Evolutionary conservation across 2,113 vertebrate genomes (phyloP).

Genomic region (human): DNA sequence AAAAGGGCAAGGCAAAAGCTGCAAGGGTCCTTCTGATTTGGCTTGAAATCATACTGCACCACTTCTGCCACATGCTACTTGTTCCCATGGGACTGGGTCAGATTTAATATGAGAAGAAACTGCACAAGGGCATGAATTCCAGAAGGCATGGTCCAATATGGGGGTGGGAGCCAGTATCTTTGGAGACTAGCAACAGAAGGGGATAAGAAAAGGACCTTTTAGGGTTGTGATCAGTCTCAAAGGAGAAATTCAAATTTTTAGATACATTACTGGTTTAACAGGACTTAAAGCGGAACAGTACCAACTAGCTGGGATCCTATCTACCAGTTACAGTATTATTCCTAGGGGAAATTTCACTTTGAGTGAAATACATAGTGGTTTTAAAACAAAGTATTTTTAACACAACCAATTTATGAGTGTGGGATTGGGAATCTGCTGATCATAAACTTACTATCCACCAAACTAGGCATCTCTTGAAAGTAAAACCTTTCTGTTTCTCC

Average conservation of each 20-base stretch:
- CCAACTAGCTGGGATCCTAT: not conserved
- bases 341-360: constrained; percentile 32
- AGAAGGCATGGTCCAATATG: not conserved
- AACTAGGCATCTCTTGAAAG: constrained; percentile 5
- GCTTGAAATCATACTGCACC: not conserved
- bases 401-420: not conserved
- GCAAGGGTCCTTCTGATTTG: not conserved
- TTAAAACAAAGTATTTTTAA: constrained; percentile 29
- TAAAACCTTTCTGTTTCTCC: not conserved
- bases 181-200: not conserved
- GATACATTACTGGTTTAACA: not conserved
- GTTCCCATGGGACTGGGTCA: not conserved
- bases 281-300: not conserved
- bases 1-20: not conserved
- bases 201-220: not conserved
- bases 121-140: not conserved
- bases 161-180: not conserved
- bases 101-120: not conserved
- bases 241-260: constrained; percentile 10
- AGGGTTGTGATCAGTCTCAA: not conserved
- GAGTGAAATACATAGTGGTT: not conserved
- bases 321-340: not conserved
- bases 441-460: not conserved
- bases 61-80: not conserved
- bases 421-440: not conserved